phyloP scores from a whole-genome alignment of 2,113 vertebrate genomes.

The Cebidichthys violaceus region DNA sequence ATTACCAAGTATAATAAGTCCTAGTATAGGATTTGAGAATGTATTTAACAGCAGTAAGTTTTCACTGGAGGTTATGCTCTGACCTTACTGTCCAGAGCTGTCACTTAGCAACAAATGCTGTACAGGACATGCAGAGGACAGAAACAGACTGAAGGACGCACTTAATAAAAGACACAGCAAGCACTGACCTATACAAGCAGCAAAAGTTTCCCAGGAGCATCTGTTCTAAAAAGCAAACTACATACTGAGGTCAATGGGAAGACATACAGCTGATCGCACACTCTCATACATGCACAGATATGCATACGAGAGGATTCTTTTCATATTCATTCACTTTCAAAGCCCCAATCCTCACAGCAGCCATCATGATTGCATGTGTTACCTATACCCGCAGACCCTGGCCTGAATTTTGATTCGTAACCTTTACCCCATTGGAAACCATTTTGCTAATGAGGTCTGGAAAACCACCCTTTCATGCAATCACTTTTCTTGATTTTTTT shows the following conservation, averaged over 20 bases:
- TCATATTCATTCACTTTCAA: conserved; percentile 18
- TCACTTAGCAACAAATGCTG: conserved; percentile 61
- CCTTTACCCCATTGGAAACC: conserved; percentile 26
- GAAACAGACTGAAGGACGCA: conserved; percentile 54
- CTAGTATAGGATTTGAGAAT: conserved; percentile 18
- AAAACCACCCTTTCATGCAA: conserved; percentile 40
- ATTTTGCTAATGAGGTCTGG: conserved; percentile 52
- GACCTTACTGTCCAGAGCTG: conserved; percentile 60
- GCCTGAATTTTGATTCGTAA: conserved; percentile 28
- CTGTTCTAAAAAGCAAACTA: conserved; percentile 60
- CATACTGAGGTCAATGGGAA: conserved; percentile 47
- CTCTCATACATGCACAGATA: neutral
- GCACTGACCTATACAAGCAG: conserved; percentile 56
- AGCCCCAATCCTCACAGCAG: neutral
- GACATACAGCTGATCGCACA: conserved; percentile 28
- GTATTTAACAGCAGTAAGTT: conserved; percentile 39
- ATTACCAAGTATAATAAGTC: conserved; percentile 60
- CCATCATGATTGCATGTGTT: conserved; percentile 14
- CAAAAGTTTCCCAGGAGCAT: conserved; percentile 64
- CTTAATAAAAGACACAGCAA: conserved; percentile 64
- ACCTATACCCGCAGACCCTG: neutral
- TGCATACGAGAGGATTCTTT: neutral
- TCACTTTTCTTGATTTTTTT: conserved; percentile 40
- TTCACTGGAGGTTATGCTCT: conserved; percentile 29
- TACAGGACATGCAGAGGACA: conserved; percentile 60